These are phyloP conservation scores for Oophaga sylvatica DNA, from an alignment of 2,797 vertebrate genomes.

Conservation along the genomic window DNA sequence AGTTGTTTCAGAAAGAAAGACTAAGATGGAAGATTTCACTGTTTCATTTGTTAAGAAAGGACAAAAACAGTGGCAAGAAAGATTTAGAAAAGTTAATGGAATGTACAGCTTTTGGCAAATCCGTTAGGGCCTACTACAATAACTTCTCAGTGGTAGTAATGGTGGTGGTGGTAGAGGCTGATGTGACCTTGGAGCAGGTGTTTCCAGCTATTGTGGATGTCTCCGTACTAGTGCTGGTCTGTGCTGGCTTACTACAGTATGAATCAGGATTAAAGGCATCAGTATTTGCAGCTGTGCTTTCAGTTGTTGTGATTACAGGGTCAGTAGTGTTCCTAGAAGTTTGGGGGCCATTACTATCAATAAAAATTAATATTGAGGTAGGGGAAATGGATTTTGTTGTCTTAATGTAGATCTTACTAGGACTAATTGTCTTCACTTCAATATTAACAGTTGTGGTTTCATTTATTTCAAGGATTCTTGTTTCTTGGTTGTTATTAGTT, in stretches of 20 bases:
- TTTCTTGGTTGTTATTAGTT: slow-evolving; percentile 32
- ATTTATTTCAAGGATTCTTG: slow-evolving; percentile 45
- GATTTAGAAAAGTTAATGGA: background rate
- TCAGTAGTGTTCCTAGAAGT: slow-evolving; percentile 16
- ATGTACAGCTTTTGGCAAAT: slow-evolving; percentile 35
- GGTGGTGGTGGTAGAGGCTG: slow-evolving; percentile 26
- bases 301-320: slow-evolving; percentile 13
- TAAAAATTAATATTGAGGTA: slow-evolving; percentile 1
- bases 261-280: background rate
- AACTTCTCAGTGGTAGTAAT: slow-evolving; percentile 47
- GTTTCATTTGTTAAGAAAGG: background rate
- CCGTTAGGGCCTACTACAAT: slow-evolving; percentile 49
- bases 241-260: slow-evolving; percentile 43
- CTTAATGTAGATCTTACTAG: slow-evolving; percentile 24
- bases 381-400: slow-evolving; percentile 19
- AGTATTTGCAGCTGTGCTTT: slow-evolving; percentile 42
- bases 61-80: background rate
- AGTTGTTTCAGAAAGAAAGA: background rate
- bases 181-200: slow-evolving; percentile 36
- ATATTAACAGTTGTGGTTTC: slow-evolving; percentile 37
- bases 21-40: background rate
- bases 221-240: slow-evolving; percentile 42
- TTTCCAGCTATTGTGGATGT: slow-evolving; percentile 36
- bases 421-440: slow-evolving; percentile 35
- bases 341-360: slow-evolving; percentile 9